A percentile compares a stretch with the other conserved stretches of the same genome.
phyloP scores from a whole-genome alignment of 2,888 invertebrate genomes.

The Oegoconia quadripuncta region DNA sequence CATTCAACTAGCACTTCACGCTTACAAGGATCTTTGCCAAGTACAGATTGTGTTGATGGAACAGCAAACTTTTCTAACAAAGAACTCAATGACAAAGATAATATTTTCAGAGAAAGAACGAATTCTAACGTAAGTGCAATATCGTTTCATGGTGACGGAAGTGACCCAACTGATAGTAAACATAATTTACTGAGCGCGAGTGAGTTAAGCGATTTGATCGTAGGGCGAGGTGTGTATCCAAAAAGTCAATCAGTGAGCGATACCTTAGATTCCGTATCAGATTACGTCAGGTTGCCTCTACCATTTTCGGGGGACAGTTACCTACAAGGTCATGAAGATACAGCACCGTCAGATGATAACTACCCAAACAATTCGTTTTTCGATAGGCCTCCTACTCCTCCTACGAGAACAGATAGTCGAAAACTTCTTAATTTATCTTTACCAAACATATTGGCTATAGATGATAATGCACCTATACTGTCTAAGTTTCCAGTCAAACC shows the following conservation, averaged over 20 bases:
- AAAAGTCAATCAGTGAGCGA: slow-evolving; percentile 87
- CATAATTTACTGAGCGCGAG: slow-evolving; percentile 89
- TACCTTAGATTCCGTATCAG: slow-evolving; percentile 92
- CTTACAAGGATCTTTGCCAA: slow-evolving; percentile 39
- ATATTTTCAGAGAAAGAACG: slow-evolving; percentile 81
- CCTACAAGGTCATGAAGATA: slow-evolving; percentile 79
- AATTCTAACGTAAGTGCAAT: slow-evolving; percentile 90
- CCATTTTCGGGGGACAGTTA: slow-evolving; percentile 79
- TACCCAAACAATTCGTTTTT: slow-evolving; percentile 71
- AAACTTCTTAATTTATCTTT: slow-evolving; percentile 64
- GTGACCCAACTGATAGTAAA: slow-evolving; percentile 89
- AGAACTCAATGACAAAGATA: slow-evolving; percentile 69
- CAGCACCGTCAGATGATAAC: slow-evolving; percentile 78
- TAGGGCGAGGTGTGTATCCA: slow-evolving; percentile 87
- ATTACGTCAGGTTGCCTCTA: slow-evolving; percentile 89
- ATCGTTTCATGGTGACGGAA: slow-evolving; percentile 93
- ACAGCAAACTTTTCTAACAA: slow-evolving; percentile 47
- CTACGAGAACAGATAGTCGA: slow-evolving; percentile 83
- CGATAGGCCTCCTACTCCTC: slow-evolving; percentile 83
- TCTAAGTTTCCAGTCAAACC: slow-evolving; percentile 66
- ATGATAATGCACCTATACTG: slow-evolving; percentile 36
- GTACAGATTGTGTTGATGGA: slow-evolving; percentile 76
- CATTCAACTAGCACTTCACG: slow-evolving; percentile 42
- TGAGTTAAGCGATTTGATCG: slow-evolving; percentile 90
- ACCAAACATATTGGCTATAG: slow-evolving; percentile 67